Evolutionary conservation across 2,113 vertebrate genomes (phyloP).

Genomic region (Mormyrus lacerda): DNA sequence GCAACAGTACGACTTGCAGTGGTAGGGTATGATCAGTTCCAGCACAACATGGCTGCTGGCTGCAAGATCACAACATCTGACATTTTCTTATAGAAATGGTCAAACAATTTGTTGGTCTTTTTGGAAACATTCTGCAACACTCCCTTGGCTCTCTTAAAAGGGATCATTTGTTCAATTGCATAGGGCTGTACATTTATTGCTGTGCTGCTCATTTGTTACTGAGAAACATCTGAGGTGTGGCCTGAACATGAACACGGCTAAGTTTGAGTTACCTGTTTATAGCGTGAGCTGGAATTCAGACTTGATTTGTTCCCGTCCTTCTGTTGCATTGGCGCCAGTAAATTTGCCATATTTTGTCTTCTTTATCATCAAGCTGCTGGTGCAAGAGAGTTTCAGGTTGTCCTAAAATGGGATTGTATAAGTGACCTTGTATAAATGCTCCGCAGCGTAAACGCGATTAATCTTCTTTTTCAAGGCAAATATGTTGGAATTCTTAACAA

Average conservation of each 20-base stretch:
- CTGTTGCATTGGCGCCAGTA: neutral
- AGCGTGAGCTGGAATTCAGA: neutral
- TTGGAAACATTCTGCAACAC: neutral
- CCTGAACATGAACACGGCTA: neutral
- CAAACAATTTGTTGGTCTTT: neutral
- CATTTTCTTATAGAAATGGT: neutral
- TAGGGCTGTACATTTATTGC: neutral
- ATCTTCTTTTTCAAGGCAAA: neutral
- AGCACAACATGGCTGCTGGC: neutral
- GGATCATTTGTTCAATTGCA: neutral
- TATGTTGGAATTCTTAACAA: neutral
- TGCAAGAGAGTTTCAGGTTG: neutral
- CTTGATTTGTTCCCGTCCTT: neutral
- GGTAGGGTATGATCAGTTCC: neutral
- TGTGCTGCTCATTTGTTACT: neutral
- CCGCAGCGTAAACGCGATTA: neutral
- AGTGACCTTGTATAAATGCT: neutral
- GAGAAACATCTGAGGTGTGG: neutral
- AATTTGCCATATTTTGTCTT: neutral
- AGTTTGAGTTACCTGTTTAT: neutral
- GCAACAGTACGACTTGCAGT: neutral
- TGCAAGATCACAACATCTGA: neutral
- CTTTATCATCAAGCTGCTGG: neutral
- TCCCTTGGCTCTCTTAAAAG: neutral
- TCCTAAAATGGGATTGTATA: neutral